phyloP scores from a whole-genome alignment of 2,888 invertebrate genomes.

The Gibbula magus region DNA sequence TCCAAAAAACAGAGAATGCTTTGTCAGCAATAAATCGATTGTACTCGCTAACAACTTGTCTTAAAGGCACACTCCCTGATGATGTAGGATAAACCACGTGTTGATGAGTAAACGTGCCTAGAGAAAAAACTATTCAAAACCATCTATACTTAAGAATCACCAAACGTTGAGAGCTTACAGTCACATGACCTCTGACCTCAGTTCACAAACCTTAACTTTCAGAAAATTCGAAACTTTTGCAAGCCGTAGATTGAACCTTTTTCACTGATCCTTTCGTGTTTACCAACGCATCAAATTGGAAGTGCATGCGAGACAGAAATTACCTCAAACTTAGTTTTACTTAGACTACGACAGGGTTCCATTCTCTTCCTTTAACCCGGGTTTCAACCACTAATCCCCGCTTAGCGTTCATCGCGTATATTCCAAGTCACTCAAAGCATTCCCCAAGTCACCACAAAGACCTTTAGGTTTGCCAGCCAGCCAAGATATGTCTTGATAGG shows the following conservation, averaged over 20 bases:
- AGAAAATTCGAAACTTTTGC: constrained; percentile 5
- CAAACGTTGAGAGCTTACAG: not conserved
- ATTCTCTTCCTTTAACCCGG: not conserved
- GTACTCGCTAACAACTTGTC: too few relatives aligned
- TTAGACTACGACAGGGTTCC: not conserved
- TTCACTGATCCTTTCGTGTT: not conserved
- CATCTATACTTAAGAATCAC: too few relatives aligned
- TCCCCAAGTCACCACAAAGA: not conserved
- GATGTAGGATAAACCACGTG: too few relatives aligned
- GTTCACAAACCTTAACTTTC: constrained; percentile 4
- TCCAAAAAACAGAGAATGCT: too few relatives aligned
- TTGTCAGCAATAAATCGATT: too few relatives aligned
- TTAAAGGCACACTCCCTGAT: too few relatives aligned
- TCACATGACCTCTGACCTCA: not conserved
- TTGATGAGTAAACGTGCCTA: too few relatives aligned
- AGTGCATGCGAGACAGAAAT: not conserved
- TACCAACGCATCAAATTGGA: not conserved
- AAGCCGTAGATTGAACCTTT: not conserved
- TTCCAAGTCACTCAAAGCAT: not conserved
- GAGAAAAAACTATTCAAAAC: too few relatives aligned
- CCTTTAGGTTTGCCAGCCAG: not conserved
- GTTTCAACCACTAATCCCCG: not conserved
- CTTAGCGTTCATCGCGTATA: not conserved
- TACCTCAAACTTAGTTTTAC: not conserved
- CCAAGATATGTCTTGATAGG: not conserved